phyloP scores from a whole-genome alignment of 2,888 invertebrate species.

The Harpalus rubripes region DNA sequence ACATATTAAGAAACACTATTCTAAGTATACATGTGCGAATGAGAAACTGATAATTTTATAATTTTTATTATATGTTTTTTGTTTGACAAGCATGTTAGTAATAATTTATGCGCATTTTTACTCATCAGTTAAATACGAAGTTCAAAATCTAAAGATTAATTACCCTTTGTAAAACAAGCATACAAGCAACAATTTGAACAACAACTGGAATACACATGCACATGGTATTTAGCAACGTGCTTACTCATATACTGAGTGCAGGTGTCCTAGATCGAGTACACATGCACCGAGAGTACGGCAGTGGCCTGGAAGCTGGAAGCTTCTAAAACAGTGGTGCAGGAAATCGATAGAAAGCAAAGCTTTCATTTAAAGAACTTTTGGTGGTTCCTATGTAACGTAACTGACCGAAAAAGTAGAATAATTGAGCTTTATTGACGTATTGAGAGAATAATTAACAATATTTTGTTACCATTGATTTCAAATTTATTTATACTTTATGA shows the following conservation, averaged over 20 bases:
- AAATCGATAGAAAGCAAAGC: slow-evolving; percentile 77
- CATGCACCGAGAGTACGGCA: slow-evolving; percentile 76
- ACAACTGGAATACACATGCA: not conserved
- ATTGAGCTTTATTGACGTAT: not conserved
- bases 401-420: not conserved
- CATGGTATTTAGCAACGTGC: slow-evolving; percentile 26
- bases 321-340: slow-evolving; percentile 75
- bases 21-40: not conserved
- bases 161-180: not conserved
- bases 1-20: not conserved
- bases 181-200: slow-evolving; percentile 1
- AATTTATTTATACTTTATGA: not conserved
- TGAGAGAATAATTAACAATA: not conserved
- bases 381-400: slow-evolving; percentile 22
- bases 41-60: not conserved
- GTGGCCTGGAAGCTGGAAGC: slow-evolving; percentile 74
- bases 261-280: slow-evolving; percentile 12
- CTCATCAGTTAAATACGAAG: not conserved
- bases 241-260: slow-evolving; percentile 29
- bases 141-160: slow-evolving; percentile 24
- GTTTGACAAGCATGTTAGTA: not conserved
- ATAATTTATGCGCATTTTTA: not conserved
- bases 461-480: not conserved
- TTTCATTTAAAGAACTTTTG: slow-evolving; percentile 24
- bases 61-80: not conserved